Conservation (phyloP, 1,140 invertebrate species). For the Anagrus nilaparvatae region DNA sequence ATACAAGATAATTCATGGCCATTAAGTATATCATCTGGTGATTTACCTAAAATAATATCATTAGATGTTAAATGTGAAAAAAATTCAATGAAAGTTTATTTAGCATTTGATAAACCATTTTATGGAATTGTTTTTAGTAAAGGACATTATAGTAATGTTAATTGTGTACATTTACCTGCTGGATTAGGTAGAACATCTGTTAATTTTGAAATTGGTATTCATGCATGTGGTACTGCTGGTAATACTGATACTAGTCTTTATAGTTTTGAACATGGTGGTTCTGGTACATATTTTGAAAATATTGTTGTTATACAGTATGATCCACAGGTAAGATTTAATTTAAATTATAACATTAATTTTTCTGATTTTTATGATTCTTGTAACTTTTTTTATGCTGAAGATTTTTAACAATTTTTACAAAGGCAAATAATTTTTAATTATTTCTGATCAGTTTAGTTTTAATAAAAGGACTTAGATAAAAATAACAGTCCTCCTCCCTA, state of each 20-base stretch:
- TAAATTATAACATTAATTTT: no score
- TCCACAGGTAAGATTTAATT: constrained; percentile 57
- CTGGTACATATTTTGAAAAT: constrained; percentile 89
- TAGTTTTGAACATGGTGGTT: constrained; percentile 72
- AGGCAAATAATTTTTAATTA: no score
- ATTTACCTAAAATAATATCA: constrained; percentile 85
- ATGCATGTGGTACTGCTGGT: constrained; percentile 82
- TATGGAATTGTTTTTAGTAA: constrained; percentile 91
- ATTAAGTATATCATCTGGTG: no score
- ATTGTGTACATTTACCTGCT: constrained; percentile 84
- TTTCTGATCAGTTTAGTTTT: no score
- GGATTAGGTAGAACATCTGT: constrained; percentile 74
- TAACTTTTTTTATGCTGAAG: no score
- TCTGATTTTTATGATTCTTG: no score
- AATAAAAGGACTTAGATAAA: no score
- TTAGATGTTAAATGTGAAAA: constrained; percentile 92
- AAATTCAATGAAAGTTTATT: constrained; percentile 83
- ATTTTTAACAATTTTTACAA: no score
- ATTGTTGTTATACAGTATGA: constrained; percentile 92
- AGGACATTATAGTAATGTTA: constrained; percentile 82
- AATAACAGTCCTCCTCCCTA: no score
- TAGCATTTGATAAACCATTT: constrained; percentile 89
- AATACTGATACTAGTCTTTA: constrained; percentile 82
- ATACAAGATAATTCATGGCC: no score
- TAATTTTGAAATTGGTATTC: constrained; percentile 84